Base-by-base conservation (phyloP, 2,888 invertebrate genomes). In the Dynastes tityus region DNA sequence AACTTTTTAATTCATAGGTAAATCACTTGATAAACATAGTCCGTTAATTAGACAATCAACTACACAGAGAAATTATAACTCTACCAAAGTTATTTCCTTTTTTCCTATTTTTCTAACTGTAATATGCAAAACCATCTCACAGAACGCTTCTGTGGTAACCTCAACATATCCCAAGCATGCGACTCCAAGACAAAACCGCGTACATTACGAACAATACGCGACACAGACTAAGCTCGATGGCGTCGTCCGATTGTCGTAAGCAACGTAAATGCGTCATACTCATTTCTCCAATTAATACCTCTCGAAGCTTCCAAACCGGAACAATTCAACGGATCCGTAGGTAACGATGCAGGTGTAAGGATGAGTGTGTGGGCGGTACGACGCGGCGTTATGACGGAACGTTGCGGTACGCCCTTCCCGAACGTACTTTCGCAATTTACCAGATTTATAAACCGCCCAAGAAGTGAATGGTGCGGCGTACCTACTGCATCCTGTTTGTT, bases 281-380 rank as follows among this genome's bases (percentile, higher is more conserved):
- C 29, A 70, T 70, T 70, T 70, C 53, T 55, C 70, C 70, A 70
- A 70, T 70, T 70, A 70, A 55, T 70, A 53, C 70, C 29, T 27
- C 16, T 1, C 16, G 51, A 29, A 70, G 27, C 70, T 70, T 53
- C 32, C 32, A 70, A 70, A 53, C 70, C 70, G 70, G 70, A 70
- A 70, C 55, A 32, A 27, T 70, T 53, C 70, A 70, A 70, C 53
- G 29, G 53, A 70, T 53, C 70, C 70, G 55, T 45, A 40, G 65
- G 65, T 67, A 67, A 67, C 65, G 45, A 67, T 45, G 45, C 65
- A 67, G 65, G 65, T 67, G 65, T 22, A 45, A 67, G 22, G 37
- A 67, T 45, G 22, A 67, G 22, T 45, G n/a, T n/a, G 2, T n/a
- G n/a, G 40, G 65, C 11, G 63, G 63, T 22, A 22, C 22, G 22